These are phyloP conservation scores for Aulostomus chinensis DNA, from an alignment of 2,797 vertebrate species.

Conservation along the genomic window DNA sequence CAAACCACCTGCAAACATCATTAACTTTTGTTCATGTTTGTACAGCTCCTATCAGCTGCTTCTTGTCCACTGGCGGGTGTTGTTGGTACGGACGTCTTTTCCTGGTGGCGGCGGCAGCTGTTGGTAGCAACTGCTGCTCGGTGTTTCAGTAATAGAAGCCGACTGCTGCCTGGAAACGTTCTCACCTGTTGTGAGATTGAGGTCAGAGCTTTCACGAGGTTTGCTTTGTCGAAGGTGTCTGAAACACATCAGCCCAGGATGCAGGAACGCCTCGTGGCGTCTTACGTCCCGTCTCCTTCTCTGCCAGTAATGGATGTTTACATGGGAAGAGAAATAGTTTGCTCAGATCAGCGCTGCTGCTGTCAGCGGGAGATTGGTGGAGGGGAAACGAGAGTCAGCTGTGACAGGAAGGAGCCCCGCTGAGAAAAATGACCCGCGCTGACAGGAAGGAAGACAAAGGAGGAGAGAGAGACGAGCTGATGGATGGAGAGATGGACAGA, in stretches of 20 bases:
- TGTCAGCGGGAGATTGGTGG: constrained; percentile 50
- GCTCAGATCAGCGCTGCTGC: constrained; percentile 34
- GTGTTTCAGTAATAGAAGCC: constrained; percentile 16
- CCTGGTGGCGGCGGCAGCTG: too few relatives aligned
- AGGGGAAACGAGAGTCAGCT: constrained; percentile 29
- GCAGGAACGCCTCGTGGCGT: background rate
- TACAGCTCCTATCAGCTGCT: too few relatives aligned
- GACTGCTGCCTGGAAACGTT: constrained; percentile 15
- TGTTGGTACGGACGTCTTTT: too few relatives aligned
- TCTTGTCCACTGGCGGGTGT: too few relatives aligned
- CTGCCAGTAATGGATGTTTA: constrained; percentile 56
- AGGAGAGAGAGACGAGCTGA: background rate
- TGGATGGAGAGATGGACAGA: constrained; percentile 6
- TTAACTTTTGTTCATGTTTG: too few relatives aligned
- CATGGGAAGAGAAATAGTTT: constrained; percentile 46
- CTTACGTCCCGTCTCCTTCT: background rate
- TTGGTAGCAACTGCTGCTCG: background rate
- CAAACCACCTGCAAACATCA: too few relatives aligned
- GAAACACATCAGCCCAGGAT: constrained; percentile 22
- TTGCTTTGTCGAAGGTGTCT: constrained; percentile 26
- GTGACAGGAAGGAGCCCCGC: constrained; percentile 29
- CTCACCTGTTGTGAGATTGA: constrained; percentile 40
- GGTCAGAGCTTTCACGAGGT: constrained; percentile 48
- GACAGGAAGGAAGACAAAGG: background rate
- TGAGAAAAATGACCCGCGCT: constrained; percentile 14